phyloP scores from a whole-genome alignment of 1,140 invertebrate species.

The Drosophila arawakana region DNA sequence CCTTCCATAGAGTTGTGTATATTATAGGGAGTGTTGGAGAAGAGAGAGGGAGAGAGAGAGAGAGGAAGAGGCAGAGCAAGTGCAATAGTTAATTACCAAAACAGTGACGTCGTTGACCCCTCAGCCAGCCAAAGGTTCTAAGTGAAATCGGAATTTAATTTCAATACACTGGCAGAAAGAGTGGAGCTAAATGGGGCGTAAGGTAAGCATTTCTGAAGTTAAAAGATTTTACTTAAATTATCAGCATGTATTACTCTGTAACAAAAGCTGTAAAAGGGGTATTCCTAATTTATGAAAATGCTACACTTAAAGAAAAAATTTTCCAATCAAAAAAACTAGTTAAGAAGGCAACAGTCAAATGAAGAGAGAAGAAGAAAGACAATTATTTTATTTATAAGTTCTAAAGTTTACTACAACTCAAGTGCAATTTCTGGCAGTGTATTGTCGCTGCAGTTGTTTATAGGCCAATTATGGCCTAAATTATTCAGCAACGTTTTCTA shows the following conservation, averaged over 20 bases:
- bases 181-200: not conserved
- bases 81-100: constrained; percentile 61
- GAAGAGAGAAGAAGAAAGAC: too few relatives aligned
- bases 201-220: too few relatives aligned
- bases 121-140: constrained; percentile 21
- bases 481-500: constrained; percentile 52
- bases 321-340: too few relatives aligned
- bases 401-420: not conserved
- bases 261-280: too few relatives aligned
- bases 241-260: too few relatives aligned
- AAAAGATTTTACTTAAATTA: too few relatives aligned
- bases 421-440: constrained; percentile 19
- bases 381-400: too few relatives aligned
- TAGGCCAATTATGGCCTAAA: constrained; percentile 61
- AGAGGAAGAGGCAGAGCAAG: not conserved
- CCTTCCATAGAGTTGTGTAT: constrained; percentile 9
- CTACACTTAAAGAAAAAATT: too few relatives aligned
- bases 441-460: constrained; percentile 53
- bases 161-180: constrained; percentile 33
- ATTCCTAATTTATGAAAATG: too few relatives aligned
- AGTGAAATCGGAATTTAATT: constrained; percentile 45
- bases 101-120: constrained; percentile 60
- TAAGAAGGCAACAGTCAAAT: too few relatives aligned
- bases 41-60: too few relatives aligned
- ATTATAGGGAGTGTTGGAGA: too few relatives aligned